Evolutionary conservation across 1,140 invertebrate species (phyloP).

Genomic region (Mycetomoellerius zeteki): DNA sequence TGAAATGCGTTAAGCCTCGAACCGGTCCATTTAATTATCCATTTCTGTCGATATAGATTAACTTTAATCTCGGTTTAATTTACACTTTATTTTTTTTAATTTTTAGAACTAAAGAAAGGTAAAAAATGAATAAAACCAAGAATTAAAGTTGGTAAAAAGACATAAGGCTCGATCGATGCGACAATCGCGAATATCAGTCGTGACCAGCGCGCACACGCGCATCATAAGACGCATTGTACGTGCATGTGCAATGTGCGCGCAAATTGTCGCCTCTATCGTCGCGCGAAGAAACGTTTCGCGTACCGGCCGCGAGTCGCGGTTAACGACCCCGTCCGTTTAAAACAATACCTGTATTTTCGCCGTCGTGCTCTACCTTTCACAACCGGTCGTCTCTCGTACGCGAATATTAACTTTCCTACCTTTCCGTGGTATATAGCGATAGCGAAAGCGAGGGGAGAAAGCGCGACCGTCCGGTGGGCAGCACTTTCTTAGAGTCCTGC

Average conservation of each 20-base stretch:
- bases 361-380: slow-evolving; percentile 45
- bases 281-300: too few relatives aligned
- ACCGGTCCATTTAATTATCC: too few relatives aligned
- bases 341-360: slow-evolving; percentile 38
- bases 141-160: too few relatives aligned
- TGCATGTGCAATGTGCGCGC: too few relatives aligned
- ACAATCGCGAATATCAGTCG: not conserved
- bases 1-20: not conserved
- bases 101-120: too few relatives aligned
- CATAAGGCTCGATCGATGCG: not conserved
- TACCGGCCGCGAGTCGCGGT: not conserved
- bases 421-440: slow-evolving; percentile 53
- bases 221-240: not conserved
- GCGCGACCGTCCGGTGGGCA: slow-evolving; percentile 64
- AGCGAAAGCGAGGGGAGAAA: slow-evolving; percentile 77
- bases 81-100: too few relatives aligned
- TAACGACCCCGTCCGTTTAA: slow-evolving; percentile 23
- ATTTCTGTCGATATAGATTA: too few relatives aligned
- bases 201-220: not conserved
- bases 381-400: slow-evolving; percentile 6
- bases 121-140: too few relatives aligned
- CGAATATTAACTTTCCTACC: slow-evolving; percentile 38
- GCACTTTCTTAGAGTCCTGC: slow-evolving; percentile 40
- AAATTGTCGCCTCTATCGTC: not conserved
- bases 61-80: too few relatives aligned